These are phyloP conservation scores for Pandion haliaetus DNA, from an alignment of 2,113 vertebrate species.

Conservation along the genomic window DNA sequence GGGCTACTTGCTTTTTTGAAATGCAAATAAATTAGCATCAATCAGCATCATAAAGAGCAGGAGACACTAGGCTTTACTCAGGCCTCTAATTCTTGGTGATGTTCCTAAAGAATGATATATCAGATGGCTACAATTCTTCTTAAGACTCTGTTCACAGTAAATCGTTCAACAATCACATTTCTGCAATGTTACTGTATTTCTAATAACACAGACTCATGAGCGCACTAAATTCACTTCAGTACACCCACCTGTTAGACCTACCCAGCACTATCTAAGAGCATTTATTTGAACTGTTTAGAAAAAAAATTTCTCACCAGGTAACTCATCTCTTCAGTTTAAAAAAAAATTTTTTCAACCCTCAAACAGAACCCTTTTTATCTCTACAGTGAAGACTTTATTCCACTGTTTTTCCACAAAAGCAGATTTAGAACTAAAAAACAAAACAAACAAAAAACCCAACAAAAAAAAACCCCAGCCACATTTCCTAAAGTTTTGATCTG, in stretches of 20 bases:
- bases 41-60: neutral
- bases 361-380: neutral
- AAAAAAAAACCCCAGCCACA: neutral
- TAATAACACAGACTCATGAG: neutral
- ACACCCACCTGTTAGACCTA: neutral
- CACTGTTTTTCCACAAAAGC: neutral
- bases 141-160: neutral
- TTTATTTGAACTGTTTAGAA: neutral
- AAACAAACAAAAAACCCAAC: neutral
- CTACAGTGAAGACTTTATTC: neutral
- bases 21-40: neutral
- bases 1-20: neutral
- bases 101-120: neutral
- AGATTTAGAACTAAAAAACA: neutral
- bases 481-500: neutral
- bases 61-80: neutral
- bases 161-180: neutral
- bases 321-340: neutral
- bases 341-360: neutral
- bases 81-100: neutral
- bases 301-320: neutral
- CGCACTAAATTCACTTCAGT: neutral
- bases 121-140: neutral
- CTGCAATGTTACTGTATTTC: neutral
- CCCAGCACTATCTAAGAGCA: neutral